These are phyloP conservation scores for Triops cancriformis DNA, from an alignment of 1,140 invertebrate genomes.

Conservation along the genomic window DNA sequence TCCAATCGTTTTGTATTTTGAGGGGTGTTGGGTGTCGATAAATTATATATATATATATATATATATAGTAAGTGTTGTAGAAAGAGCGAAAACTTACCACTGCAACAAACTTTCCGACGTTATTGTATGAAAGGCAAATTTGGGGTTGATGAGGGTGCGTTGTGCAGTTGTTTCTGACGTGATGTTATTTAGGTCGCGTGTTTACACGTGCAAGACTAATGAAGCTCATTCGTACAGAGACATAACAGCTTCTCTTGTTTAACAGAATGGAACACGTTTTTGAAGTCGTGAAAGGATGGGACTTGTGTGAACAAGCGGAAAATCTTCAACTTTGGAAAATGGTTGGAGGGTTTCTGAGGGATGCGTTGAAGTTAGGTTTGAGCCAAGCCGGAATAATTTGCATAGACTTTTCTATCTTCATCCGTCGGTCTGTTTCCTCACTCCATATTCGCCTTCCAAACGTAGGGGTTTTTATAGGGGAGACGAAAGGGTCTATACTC, in stretches of 20 bases:
- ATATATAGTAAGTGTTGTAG: too few relatives aligned
- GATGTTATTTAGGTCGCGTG: background rate
- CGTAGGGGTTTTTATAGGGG: background rate
- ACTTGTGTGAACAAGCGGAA: too few relatives aligned
- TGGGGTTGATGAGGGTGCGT: background rate
- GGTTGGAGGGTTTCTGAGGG: background rate
- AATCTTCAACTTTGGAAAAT: background rate
- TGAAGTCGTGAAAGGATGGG: too few relatives aligned
- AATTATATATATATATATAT: too few relatives aligned
- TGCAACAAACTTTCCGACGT: too few relatives aligned
- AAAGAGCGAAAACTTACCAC: too few relatives aligned
- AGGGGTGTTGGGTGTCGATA: too few relatives aligned
- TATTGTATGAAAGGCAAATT: too few relatives aligned
- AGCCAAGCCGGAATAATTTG: background rate
- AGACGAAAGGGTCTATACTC: background rate
- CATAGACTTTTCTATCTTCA: background rate
- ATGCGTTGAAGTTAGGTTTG: background rate
- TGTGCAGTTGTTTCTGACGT: background rate
- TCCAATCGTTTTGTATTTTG: too few relatives aligned
- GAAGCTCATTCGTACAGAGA: background rate
- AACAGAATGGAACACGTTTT: background rate
- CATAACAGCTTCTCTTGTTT: background rate
- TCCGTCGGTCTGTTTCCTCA: background rate
- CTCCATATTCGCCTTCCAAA: background rate
- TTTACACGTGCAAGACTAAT: slow-evolving; percentile 6